Percentiles rank a stretch among this genome's conserved stretches.
phyloP scores from a whole-genome alignment of 2,888 invertebrate species.

The Drosophila algonquin region DNA sequence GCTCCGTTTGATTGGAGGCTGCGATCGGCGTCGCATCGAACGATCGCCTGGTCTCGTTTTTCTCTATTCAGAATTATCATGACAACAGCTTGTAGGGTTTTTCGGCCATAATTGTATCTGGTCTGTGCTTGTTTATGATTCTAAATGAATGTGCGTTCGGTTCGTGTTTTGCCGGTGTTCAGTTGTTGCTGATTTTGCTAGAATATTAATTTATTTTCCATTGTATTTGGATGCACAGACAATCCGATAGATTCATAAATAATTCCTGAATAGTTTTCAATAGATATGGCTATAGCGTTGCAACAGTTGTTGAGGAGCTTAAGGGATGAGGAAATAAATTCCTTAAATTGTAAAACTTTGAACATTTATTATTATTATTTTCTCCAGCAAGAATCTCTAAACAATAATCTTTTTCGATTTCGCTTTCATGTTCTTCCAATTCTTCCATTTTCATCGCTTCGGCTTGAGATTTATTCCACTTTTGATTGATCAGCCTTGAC shows the following conservation, averaged over 20 bases:
- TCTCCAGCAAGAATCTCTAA: too few species aligned
- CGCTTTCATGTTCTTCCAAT: slow-evolving; percentile 5
- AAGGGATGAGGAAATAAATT: slow-evolving; percentile 3
- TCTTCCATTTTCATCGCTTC: background rate
- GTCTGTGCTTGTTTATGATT: background rate
- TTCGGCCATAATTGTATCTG: slow-evolving; percentile 1
- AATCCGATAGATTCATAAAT: slow-evolving; percentile 54
- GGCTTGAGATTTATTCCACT: background rate
- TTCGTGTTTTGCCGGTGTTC: slow-evolving; percentile 15
- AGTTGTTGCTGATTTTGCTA: slow-evolving; percentile 15
- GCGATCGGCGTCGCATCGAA: slow-evolving; percentile 36
- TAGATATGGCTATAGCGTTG: slow-evolving; percentile 32
- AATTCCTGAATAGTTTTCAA: slow-evolving; percentile 54
- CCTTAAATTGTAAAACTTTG: background rate
- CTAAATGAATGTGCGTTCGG: slow-evolving; percentile 12
- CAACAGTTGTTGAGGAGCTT: slow-evolving; percentile 7
- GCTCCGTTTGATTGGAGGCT: slow-evolving; percentile 49
- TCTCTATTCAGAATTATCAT: slow-evolving; percentile 45
- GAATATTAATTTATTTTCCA: slow-evolving; percentile 45
- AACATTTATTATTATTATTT: too few species aligned
- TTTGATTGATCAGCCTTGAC: slow-evolving; percentile 27
- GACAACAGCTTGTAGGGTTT: slow-evolving; percentile 41
- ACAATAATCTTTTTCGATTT: slow-evolving; percentile 4
- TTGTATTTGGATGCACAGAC: slow-evolving; percentile 34
- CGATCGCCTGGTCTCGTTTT: slow-evolving; percentile 58